phyloP scores from a whole-genome alignment of 2,113 vertebrate genomes.

The Morone saxatilis region DNA sequence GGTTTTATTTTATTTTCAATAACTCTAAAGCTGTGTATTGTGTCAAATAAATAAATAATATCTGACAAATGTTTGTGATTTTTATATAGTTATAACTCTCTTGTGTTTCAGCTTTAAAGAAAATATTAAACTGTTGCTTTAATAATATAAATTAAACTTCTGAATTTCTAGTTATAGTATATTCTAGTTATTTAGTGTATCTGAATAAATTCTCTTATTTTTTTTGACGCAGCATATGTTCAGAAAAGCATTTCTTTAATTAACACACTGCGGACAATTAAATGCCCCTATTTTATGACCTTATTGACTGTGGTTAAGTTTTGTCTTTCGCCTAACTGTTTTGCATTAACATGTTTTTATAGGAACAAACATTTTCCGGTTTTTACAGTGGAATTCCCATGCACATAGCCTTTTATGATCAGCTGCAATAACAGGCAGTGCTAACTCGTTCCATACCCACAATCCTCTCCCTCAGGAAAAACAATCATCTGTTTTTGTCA shows the following conservation, averaged over 20 bases:
- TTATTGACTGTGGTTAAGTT: conserved; percentile 39
- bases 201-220: conserved; percentile 8
- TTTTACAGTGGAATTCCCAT: conserved; percentile 78
- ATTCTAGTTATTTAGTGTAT: neutral
- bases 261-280: conserved; percentile 32
- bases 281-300: conserved; percentile 49
- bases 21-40: neutral
- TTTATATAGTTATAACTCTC: neutral
- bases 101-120: neutral
- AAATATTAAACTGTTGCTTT: neutral
- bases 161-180: neutral
- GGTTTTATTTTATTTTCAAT: neutral
- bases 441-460: conserved; percentile 80
- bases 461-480: conserved; percentile 75
- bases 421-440: conserved; percentile 82
- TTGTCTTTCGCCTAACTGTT: conserved; percentile 65
- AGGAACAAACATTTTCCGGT: conserved; percentile 69
- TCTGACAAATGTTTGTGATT: neutral
- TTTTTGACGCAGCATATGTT: conserved; percentile 14
- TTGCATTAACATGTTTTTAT: conserved; percentile 74
- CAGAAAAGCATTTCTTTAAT: conserved; percentile 40
- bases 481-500: conserved; percentile 80
- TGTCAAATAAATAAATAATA: neutral
- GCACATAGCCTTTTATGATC: conserved; percentile 78
- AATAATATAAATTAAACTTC: neutral